Base-by-base conservation (phyloP, 2,113 vertebrate genomes). In the Amphiprion ocellaris region DNA sequence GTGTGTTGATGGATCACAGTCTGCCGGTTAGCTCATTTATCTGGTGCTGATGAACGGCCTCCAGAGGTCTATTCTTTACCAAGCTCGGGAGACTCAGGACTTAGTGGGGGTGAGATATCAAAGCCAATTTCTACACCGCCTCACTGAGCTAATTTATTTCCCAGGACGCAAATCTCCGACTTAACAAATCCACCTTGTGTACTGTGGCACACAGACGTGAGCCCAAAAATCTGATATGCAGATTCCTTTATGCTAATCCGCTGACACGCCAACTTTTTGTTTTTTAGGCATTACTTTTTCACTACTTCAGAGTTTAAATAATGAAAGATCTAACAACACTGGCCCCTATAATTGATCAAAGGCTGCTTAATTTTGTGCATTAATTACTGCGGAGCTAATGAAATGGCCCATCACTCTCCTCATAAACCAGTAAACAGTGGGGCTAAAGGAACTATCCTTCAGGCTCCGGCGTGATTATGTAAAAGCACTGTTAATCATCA, bases 331-430 rank as follows among this genome's bases (percentile, higher is more conserved):
- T 79, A 69, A 82, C 70, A 86, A 77, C 47, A 77, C 33, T 37
- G 24, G 75, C 63, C 69, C 52, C 44, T 55, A 67, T 74, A 74
- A 88, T 89, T 86, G 81, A 92, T 93, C 78, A 86, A 90, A 91
- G 83, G 60, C 83, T 83, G 73, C 82, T 73, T 87, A 78, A 91
- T 87, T 89, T 83, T 86, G 61, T 77, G 72, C 80, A 91, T 91
- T 85, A 83, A 93, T 92, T 91, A 92, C 86, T 88, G 75, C 83
- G 76, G 74, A 89, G 87, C 85, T 89, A 93, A 94, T 87, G 75
- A 88, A 92, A 92, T 85, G 81, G 83, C 89, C 87, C 90, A 91
- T 93, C 91, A 92, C 82, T 87, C 89, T 87, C 66, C 81, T 88
- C 85, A 89, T 81, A 89, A 90, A 85, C 73, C 87, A 85, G 83